phyloP scores from a whole-genome alignment of 2,797 vertebrate species.

The Epinephelus malabaricus region DNA sequence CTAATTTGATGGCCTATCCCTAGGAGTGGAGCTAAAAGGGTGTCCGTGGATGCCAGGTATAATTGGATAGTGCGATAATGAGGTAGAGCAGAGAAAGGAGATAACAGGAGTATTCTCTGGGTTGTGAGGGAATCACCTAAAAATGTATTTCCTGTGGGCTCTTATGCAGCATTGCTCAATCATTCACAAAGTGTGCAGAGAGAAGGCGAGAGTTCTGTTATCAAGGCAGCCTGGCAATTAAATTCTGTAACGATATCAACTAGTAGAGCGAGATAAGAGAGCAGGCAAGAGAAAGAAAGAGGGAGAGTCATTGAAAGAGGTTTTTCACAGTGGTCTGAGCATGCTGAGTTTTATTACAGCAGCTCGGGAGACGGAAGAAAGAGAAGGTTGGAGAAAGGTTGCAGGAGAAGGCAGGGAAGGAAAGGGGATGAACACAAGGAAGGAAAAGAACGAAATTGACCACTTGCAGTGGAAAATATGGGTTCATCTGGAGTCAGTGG shows the following conservation, averaged over 20 bases:
- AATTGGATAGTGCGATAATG: constrained; percentile 82
- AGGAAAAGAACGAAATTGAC: constrained; percentile 29
- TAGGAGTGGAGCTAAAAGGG: constrained; percentile 73
- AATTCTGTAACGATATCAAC: constrained; percentile 75
- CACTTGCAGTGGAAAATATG: constrained; percentile 20
- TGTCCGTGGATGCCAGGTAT: constrained; percentile 74
- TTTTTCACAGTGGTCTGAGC: constrained; percentile 33
- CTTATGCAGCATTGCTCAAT: constrained; percentile 56
- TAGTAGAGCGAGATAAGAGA: constrained; percentile 68
- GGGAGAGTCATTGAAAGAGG: constrained; percentile 40
- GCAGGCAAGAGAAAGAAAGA: constrained; percentile 38
- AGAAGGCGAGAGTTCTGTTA: constrained; percentile 63
- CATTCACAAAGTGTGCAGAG: constrained; percentile 56
- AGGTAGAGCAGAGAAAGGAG: constrained; percentile 66
- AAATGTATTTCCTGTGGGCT: constrained; percentile 70
- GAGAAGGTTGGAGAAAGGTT: constrained; percentile 29
- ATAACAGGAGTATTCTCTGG: constrained; percentile 60
- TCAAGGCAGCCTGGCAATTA: constrained; percentile 80
- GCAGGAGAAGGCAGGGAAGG: constrained; percentile 23
- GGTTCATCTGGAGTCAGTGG: constrained; percentile 33
- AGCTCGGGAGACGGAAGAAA: constrained; percentile 9
- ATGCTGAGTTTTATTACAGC: constrained; percentile 44
- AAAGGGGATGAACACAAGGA: constrained; percentile 28
- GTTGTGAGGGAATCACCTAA: constrained; percentile 56
- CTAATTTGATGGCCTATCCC: constrained; percentile 78